A percentile compares a stretch with the other conserved stretches of the same genome.
Conservation (phyloP, 1,140 invertebrate species). For the Alviniconcha marisindica region DNA sequence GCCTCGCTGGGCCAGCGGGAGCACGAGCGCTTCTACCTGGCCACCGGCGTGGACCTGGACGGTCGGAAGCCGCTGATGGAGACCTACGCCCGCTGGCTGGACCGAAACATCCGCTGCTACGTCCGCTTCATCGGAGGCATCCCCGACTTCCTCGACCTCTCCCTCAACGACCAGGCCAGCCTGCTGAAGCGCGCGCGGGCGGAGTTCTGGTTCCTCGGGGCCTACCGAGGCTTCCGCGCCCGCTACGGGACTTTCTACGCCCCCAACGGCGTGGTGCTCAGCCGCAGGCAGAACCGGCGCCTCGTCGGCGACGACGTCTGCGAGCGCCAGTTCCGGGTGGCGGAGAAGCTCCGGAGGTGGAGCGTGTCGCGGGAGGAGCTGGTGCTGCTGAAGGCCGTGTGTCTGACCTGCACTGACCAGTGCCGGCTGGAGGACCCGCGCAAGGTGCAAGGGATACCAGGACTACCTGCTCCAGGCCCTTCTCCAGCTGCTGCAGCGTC, state of each 20-base stretch:
- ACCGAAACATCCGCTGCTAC: conserved; percentile 49
- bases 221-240: neutral
- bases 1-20: conserved; percentile 52
- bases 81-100: conserved; percentile 45
- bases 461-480: neutral
- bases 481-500: neutral
- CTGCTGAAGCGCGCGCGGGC: conserved; percentile 35
- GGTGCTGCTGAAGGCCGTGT: neutral
- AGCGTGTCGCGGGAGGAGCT: neutral
- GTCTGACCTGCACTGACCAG: neutral
- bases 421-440: neutral
- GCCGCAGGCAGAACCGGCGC: neutral
- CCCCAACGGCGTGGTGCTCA: conserved; percentile 8
- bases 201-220: neutral
- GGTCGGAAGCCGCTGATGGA: conserved; percentile 51
- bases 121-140: conserved; percentile 57
- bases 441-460: neutral
- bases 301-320: neutral
- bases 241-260: neutral
- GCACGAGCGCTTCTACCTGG: conserved; percentile 54
- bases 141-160: conserved; percentile 55
- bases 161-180: conserved; percentile 55
- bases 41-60: conserved; percentile 63
- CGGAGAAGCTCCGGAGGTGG: neutral
- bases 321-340: conserved; percentile 11